A percentile compares a stretch with the other conserved stretches of the same genome.
Conservation (phyloP, 2,113 vertebrate genomes). For the Pseudopodoces humilis region DNA sequence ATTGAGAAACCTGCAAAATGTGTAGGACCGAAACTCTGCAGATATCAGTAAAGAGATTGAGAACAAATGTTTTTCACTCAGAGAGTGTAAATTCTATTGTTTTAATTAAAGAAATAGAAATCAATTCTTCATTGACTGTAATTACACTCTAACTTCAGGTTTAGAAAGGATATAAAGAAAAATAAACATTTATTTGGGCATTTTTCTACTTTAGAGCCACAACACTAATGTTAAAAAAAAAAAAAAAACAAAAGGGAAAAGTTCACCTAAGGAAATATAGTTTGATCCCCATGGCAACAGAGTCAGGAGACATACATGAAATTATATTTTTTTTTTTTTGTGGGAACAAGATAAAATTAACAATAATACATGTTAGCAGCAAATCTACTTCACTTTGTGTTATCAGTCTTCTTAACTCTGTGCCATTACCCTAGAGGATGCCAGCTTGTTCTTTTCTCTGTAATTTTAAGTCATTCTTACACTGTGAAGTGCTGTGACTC, state of each 20-base stretch:
- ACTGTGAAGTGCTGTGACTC: not conserved
- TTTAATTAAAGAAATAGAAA: not conserved
- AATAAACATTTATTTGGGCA: not conserved
- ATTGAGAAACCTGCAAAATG: not conserved
- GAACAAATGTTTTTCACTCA: rapidly evolving
- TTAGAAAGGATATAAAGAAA: not conserved
- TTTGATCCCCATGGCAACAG: not conserved
- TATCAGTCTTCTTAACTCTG: not conserved
- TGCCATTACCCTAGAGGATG: not conserved
- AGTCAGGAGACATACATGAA: not conserved
- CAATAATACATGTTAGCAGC: not conserved
- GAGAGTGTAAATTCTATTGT: not conserved
- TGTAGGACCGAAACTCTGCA: not conserved
- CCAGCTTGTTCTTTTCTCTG: not conserved
- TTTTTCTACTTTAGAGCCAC: not conserved
- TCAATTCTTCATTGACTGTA: not conserved
- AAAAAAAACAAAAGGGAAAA: not conserved
- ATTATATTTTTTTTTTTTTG: not conserved
- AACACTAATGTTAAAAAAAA: not conserved
- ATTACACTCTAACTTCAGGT: not conserved
- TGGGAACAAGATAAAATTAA: not conserved
- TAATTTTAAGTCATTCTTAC: not conserved
- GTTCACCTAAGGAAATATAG: not conserved
- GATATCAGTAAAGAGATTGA: not conserved
- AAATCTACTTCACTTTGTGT: not conserved